phyloP scores from a whole-genome alignment of 1,140 invertebrate genomes.

The Zaprionus gabonicus region DNA sequence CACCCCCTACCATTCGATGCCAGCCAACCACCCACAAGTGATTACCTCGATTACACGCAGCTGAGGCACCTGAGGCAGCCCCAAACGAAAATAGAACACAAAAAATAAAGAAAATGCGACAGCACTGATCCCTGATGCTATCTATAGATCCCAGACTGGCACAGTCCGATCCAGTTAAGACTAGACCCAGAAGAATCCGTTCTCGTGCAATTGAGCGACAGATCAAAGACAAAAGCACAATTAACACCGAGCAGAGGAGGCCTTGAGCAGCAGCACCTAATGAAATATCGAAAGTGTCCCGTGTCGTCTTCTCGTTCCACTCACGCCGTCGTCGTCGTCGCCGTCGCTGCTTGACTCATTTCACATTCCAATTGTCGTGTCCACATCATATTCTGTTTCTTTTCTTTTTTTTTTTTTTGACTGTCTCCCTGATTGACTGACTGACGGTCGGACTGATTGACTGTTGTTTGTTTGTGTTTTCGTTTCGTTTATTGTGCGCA shows the following conservation, averaged over 20 bases:
- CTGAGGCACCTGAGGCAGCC: background rate
- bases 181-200: background rate
- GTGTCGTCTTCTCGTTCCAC: conserved; percentile 25
- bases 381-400: background rate
- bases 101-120: background rate
- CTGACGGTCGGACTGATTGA: conserved; percentile 3
- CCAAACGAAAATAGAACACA: background rate
- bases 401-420: conserved; percentile 8
- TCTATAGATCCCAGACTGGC: background rate
- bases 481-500: conserved; percentile 48
- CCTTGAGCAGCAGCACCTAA: conserved; percentile 31
- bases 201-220: background rate
- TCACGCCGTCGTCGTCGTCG: background rate
- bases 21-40: background rate
- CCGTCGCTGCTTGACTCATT: conserved; percentile 50
- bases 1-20: background rate
- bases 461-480: conserved; percentile 44
- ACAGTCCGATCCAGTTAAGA: background rate
- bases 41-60: background rate
- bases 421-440: conserved; percentile 29
- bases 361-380: conserved; percentile 60
- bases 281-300: conserved; percentile 61
- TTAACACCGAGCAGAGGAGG: background rate
- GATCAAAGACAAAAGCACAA: conserved; percentile 4
- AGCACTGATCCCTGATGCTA: conserved; percentile 1